Base-by-base conservation (phyloP, 2,113 vertebrate species). In the Apodemus sylvaticus region DNA sequence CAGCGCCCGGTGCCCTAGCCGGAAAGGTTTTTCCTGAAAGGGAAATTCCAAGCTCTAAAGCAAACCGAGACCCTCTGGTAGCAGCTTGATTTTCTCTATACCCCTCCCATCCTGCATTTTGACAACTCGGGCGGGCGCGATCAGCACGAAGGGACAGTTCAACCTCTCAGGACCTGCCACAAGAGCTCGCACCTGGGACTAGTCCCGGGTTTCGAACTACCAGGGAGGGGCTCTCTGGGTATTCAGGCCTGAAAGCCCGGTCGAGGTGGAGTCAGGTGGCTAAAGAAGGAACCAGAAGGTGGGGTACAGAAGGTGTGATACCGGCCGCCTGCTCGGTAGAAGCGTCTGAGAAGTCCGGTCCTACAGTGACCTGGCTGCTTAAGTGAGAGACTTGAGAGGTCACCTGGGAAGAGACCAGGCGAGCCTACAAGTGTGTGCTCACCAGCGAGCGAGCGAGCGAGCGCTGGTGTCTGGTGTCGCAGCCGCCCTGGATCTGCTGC, bases 31-130 rank as follows among this genome's bases (percentile, higher is more conserved):
- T 58, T 68, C 71, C 64, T 66, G 74, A 29, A 8, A 82, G 76
- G 58, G 62, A 36, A 93, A 92, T 42, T 51, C 39, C 6, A 64
- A 88, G 70, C 76, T 39, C 88, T 76, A 86, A 94, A 95, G 66
- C 81, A 94, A 91, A 88, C 29, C 66, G 29, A 91, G 17, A 53
- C 22, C 13, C 12, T 82, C 12, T 81, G 39, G n/a, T 86, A 81
- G 93, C 94, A 42, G 42, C 74, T 74, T 34, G 8, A 34, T 34
- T 16, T n/a, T 48, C 39, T 55, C 29, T 48, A 68, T 68, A 13
- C 14, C 36, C 31, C 26, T 29, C 4, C 13, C 31, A 31, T 31
- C 13, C 45, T 39, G 51, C 45, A 70, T 45, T 60, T 62, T 48
- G 55, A 81, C 74, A 76, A 60, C 48, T 34, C 19, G 7, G 4